Percentiles rank a stretch among this genome's conserved stretches.
phyloP scores from a whole-genome alignment of 2,113 vertebrate genomes.

The Notothenia rossii region DNA sequence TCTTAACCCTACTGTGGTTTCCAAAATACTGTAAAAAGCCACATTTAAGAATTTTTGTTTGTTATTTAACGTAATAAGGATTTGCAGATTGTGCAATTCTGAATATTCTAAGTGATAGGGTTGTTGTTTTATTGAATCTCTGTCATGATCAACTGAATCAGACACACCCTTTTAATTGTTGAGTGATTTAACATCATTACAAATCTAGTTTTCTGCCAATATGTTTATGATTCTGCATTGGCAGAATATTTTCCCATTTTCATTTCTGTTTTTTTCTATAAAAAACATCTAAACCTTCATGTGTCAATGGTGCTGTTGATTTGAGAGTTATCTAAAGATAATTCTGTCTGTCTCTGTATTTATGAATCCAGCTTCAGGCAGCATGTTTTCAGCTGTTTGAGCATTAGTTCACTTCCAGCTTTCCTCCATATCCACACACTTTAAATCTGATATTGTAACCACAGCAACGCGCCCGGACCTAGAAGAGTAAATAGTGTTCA shows the following conservation, averaged over 20 bases:
- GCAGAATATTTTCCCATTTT: neutral
- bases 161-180: neutral
- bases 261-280: too few species aligned
- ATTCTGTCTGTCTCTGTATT: neutral
- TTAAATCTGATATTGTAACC: constrained; percentile 73
- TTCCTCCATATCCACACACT: constrained; percentile 20
- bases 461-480: constrained; percentile 73
- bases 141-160: neutral
- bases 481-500: constrained; percentile 5
- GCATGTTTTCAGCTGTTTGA: constrained; percentile 12
- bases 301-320: neutral
- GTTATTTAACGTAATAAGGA: neutral
- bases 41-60: too few species aligned
- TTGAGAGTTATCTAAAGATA: too few species aligned
- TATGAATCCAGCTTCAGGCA: neutral
- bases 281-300: too few species aligned
- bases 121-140: neutral
- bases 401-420: neutral
- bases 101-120: neutral
- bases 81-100: neutral
- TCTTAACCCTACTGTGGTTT: neutral
- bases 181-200: too few species aligned
- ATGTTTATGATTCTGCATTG: too few species aligned
- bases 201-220: too few species aligned
- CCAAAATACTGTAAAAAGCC: too few species aligned